phyloP scores from a whole-genome alignment of 2,113 vertebrate species.

The Synchiropus splendidus region DNA sequence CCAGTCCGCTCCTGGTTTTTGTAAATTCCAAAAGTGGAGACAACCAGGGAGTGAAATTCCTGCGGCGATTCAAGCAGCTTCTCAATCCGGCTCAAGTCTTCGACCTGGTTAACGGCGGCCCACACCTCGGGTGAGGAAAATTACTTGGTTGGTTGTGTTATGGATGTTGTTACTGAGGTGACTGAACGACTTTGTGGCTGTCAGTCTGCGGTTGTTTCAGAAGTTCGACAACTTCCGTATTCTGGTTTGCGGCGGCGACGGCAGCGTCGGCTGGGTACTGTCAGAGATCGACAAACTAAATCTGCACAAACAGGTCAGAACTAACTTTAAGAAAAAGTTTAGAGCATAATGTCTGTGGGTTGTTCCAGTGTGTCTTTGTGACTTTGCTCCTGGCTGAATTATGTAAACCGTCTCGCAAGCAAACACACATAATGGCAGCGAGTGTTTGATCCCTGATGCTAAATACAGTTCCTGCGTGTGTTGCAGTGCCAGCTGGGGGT shows the following conservation, averaged over 20 bases:
- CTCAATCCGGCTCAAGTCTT: constrained; percentile 98
- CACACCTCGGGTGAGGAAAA: constrained; percentile 91
- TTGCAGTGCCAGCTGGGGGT: constrained; percentile 93
- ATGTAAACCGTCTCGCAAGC: no score
- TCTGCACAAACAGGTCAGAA: constrained; percentile 85
- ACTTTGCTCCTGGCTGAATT: constrained; percentile 9
- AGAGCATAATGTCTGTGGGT: no score
- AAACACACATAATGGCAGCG: no score
- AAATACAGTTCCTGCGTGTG: neutral
- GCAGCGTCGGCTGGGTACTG: constrained; percentile 96
- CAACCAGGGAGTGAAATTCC: constrained; percentile 98
- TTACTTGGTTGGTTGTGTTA: neutral
- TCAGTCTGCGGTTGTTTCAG: constrained; percentile 89
- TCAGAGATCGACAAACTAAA: constrained; percentile 97
- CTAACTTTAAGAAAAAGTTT: neutral
- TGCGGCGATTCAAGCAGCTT: constrained; percentile 95
- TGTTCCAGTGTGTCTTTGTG: constrained; percentile 5
- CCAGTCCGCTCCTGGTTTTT: constrained; percentile 94
- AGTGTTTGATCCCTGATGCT: no score
- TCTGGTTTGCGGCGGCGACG: constrained; percentile 93
- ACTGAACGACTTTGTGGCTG: neutral
- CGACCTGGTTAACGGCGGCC: constrained; percentile 96
- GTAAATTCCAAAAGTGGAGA: constrained; percentile 99
- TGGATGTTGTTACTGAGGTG: neutral
- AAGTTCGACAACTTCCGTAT: constrained; percentile 99